These are phyloP conservation scores for Diarsia mendica DNA, from an alignment of 2,888 invertebrate species.

Conservation along the genomic window DNA sequence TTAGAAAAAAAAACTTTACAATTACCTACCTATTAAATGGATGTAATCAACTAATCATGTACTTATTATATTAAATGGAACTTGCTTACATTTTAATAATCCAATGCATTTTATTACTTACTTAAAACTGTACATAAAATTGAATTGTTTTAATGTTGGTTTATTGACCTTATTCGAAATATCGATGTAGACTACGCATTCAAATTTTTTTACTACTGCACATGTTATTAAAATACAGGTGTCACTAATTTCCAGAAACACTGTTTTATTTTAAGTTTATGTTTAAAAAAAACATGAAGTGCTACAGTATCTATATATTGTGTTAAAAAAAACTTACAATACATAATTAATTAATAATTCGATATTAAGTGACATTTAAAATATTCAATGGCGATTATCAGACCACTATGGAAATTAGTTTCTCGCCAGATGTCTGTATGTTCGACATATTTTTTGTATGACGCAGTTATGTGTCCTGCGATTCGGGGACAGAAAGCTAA, in stretches of 20 bases:
- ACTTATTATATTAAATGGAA: slow-evolving; percentile 34
- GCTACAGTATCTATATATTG: not conserved
- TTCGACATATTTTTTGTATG: slow-evolving; percentile 12
- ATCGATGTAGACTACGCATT: not conserved
- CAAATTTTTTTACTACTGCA: not conserved
- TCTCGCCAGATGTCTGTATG: slow-evolving; percentile 10
- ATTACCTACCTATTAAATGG: slow-evolving; percentile 7
- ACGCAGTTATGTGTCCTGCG: slow-evolving; percentile 3
- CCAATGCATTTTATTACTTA: slow-evolving; percentile 30
- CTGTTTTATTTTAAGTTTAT: not conserved
- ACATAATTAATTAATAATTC: not conserved
- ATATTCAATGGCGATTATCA: not conserved
- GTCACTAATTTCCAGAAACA: slow-evolving; percentile 5
- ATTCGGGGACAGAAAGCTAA: not conserved
- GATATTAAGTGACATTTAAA: slow-evolving; percentile 18
- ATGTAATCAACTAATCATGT: slow-evolving; percentile 48
- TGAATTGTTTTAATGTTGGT: slow-evolving; percentile 40
- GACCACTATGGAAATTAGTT: slow-evolving; percentile 41
- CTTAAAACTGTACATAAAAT: slow-evolving; percentile 22
- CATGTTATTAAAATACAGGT: not conserved
- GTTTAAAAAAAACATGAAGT: too few relatives aligned
- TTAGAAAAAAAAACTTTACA: slow-evolving; percentile 47
- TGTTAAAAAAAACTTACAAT: not conserved
- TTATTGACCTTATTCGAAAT: slow-evolving; percentile 43
- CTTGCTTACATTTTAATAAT: slow-evolving; percentile 19